Evolutionary conservation across 2,113 vertebrate species (phyloP).

Genomic region (Atrichornis clamosus): DNA sequence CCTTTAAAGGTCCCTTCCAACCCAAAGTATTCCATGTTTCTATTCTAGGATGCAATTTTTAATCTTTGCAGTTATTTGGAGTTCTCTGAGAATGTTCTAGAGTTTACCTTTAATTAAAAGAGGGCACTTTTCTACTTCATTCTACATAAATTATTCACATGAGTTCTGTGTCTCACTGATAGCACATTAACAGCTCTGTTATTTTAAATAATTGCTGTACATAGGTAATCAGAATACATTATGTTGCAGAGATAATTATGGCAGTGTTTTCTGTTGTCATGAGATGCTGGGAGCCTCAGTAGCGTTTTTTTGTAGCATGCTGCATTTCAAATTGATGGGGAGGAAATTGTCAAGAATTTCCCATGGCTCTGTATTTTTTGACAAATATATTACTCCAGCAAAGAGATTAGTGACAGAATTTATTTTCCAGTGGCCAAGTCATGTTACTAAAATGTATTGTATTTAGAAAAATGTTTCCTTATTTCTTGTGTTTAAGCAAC

Average conservation of each 20-base stretch:
- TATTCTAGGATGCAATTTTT: neutral
- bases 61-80: neutral
- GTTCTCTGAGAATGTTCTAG: neutral
- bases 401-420: neutral
- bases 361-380: neutral
- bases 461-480: neutral
- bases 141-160: slow-evolving; percentile 11
- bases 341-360: neutral
- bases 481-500: neutral
- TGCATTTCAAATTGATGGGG: neutral
- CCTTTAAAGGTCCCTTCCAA: neutral
- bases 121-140: neutral
- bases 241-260: slow-evolving; percentile 40
- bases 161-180: slow-evolving; percentile 18
- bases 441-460: neutral
- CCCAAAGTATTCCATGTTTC: neutral
- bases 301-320: neutral
- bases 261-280: neutral
- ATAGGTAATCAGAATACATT: slow-evolving; percentile 62
- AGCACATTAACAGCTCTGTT: slow-evolving; percentile 5
- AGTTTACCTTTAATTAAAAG: neutral
- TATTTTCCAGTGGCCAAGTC: neutral
- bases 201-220: slow-evolving; percentile 50
- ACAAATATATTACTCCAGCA: neutral
- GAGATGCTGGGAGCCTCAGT: neutral